phyloP scores from a whole-genome alignment of 1,140 invertebrate genomes.

The Drosophila funebris region DNA sequence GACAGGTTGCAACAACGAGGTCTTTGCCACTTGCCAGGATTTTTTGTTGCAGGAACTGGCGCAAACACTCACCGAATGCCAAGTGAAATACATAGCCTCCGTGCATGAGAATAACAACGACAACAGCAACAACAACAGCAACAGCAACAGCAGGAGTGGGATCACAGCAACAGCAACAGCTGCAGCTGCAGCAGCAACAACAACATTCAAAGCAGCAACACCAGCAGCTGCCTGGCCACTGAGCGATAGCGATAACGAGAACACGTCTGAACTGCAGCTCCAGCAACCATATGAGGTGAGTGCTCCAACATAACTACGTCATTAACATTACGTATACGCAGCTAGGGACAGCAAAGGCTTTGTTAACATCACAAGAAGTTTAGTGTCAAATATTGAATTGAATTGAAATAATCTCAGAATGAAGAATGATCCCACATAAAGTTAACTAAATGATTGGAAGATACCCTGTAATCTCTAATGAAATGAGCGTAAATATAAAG shows the following conservation, averaged over 20 bases:
- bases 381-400: no score
- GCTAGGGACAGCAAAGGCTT: background rate
- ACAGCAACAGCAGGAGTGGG: background rate
- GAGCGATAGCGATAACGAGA: constrained; percentile 8
- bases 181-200: background rate
- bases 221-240: background rate
- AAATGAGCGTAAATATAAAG: no score
- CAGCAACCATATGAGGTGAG: background rate
- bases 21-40: constrained; percentile 66
- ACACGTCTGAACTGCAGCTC: background rate
- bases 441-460: no score
- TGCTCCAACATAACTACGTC: background rate
- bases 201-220: no score
- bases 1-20: constrained; percentile 18
- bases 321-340: background rate
- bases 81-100: constrained; percentile 4
- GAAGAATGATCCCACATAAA: no score
- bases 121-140: background rate
- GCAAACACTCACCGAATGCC: constrained; percentile 26
- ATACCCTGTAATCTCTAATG: no score
- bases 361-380: background rate
- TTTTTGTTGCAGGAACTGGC: constrained; percentile 61
- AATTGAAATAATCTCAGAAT: background rate
- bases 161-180: background rate
- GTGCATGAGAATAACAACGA: background rate